Evolutionary conservation across 2,888 invertebrate species (phyloP).

Genomic region (Erebia epiphron): DNA sequence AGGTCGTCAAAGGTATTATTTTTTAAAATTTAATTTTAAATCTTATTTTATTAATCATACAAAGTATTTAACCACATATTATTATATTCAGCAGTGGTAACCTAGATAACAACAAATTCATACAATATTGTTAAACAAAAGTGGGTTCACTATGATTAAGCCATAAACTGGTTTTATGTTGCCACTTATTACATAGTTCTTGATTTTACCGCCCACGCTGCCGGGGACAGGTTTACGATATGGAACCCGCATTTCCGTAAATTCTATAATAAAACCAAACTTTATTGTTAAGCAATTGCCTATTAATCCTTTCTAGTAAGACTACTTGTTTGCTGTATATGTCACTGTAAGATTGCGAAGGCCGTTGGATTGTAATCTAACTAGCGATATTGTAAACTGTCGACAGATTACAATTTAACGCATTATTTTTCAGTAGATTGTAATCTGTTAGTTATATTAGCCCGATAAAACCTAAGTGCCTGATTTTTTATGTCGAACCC

Average conservation of each 20-base stretch:
- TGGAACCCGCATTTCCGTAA: slow-evolving; percentile 46
- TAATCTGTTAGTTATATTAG: too few relatives aligned
- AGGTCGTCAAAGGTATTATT: background rate
- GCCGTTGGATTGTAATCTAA: too few relatives aligned
- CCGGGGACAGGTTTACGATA: slow-evolving; percentile 60
- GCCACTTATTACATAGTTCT: slow-evolving; percentile 54
- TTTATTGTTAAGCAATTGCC: slow-evolving; percentile 21
- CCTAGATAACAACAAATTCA: slow-evolving; percentile 20
- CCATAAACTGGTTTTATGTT: slow-evolving; percentile 47
- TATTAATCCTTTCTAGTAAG: slow-evolving; percentile 22
- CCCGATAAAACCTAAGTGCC: too few relatives aligned
- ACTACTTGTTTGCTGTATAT: background rate
- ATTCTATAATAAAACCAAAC: slow-evolving; percentile 29
- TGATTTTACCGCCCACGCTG: slow-evolving; percentile 59
- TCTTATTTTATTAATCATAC: too few relatives aligned
- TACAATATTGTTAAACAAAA: slow-evolving; percentile 40
- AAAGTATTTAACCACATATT: background rate
- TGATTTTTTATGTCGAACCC: too few relatives aligned
- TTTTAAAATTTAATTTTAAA: background rate
- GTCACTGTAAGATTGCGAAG: too few relatives aligned
- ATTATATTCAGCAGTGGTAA: background rate
- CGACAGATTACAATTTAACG: too few relatives aligned
- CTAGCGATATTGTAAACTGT: too few relatives aligned
- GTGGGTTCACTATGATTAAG: slow-evolving; percentile 44
- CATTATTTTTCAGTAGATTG: too few relatives aligned